phyloP scores from a whole-genome alignment of 2,113 vertebrate genomes.

The Agelaius tricolor region DNA sequence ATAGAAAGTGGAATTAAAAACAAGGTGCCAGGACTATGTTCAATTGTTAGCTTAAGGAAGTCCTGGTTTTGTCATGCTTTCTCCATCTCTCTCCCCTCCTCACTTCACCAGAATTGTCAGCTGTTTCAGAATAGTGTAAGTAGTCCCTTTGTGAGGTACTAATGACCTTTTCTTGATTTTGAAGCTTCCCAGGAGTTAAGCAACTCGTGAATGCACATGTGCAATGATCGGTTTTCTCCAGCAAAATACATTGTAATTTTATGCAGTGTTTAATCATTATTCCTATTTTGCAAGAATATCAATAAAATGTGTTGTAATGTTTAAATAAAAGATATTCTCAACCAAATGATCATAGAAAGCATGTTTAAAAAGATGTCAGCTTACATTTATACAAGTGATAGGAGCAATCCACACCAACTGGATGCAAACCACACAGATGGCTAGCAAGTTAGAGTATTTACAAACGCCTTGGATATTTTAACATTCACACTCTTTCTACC shows the following conservation, averaged over 20 bases:
- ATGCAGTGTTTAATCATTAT: constrained; percentile 57
- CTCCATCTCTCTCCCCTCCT: neutral
- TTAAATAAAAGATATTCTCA: constrained; percentile 71
- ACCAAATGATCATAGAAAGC: constrained; percentile 58
- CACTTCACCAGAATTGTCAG: neutral
- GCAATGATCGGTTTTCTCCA: constrained; percentile 44
- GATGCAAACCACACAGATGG: constrained; percentile 60
- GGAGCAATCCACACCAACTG: constrained; percentile 58
- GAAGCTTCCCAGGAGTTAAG: constrained; percentile 28
- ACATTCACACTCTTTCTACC: constrained; percentile 67
- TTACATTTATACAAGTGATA: constrained; percentile 61
- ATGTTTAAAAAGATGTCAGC: constrained; percentile 69
- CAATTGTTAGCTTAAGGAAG: neutral
- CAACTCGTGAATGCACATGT: neutral
- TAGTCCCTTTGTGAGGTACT: constrained; percentile 2
- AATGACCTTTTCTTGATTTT: constrained; percentile 29
- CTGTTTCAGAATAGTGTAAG: neutral
- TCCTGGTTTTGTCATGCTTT: neutral
- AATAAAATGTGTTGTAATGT: constrained; percentile 53
- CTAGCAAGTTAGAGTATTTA: constrained; percentile 72
- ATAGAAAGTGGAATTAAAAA: constrained; percentile 12
- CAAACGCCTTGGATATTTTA: constrained; percentile 70
- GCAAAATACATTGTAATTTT: constrained; percentile 46
- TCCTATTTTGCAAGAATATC: constrained; percentile 65
- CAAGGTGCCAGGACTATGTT: neutral